These are phyloP conservation scores for Empis livida DNA, from an alignment of 2,888 invertebrate species.

Conservation along the genomic window DNA sequence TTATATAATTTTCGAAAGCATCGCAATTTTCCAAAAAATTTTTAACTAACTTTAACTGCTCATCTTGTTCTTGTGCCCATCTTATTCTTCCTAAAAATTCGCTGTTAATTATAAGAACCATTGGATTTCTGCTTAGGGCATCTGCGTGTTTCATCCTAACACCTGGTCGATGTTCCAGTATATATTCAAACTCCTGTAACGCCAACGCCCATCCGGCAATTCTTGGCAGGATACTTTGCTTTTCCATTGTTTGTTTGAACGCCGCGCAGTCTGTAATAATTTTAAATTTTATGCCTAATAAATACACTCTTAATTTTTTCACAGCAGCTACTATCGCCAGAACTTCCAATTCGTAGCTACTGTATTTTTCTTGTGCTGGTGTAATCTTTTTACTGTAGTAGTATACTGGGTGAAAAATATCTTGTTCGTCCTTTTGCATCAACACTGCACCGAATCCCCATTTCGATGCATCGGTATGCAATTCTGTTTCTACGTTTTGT, in stretches of 20 bases:
- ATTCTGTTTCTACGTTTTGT: background rate
- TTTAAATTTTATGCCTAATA: slow-evolving; percentile 19
- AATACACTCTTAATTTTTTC: slow-evolving; percentile 14
- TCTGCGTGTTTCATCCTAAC: too few species aligned
- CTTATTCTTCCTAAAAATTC: too few species aligned
- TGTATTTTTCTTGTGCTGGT: slow-evolving; percentile 15
- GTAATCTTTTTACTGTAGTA: background rate
- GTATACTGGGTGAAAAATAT: slow-evolving; percentile 1
- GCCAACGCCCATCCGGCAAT: too few species aligned
- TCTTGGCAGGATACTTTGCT: too few species aligned
- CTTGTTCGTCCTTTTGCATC: background rate
- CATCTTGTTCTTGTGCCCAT: too few species aligned
- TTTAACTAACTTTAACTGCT: too few species aligned
- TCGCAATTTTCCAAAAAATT: too few species aligned
- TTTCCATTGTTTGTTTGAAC: slow-evolving; percentile 14
- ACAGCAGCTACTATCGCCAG: background rate
- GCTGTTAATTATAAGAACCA: too few species aligned
- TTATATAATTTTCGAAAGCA: too few species aligned
- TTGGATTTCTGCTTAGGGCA: too few species aligned
- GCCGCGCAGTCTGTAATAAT: slow-evolving; percentile 20
- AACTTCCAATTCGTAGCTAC: slow-evolving; percentile 17
- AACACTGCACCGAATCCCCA: slow-evolving; percentile 3
- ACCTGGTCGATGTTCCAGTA: too few species aligned
- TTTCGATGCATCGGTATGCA: background rate
- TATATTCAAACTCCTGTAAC: too few species aligned